Percentiles rank a stretch among this genome's conserved stretches.
Evolutionary conservation across 1,140 invertebrate genomes (phyloP).

Genomic region (Popillia japonica): DNA sequence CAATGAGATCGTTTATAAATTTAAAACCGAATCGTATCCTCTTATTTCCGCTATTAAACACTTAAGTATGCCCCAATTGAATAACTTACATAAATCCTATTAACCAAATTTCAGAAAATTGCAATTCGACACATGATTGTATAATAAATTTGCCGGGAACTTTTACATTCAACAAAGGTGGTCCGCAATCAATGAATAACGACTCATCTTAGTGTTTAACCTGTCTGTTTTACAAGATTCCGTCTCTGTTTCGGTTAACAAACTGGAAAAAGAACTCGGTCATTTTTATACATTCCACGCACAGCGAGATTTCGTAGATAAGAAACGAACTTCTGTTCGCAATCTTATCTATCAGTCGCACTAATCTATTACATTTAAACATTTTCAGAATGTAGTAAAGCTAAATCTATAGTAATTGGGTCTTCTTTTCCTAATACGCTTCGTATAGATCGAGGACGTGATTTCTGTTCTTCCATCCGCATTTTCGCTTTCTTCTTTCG

Average conservation of each 20-base stretch:
- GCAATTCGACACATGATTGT: slow-evolving; percentile 2
- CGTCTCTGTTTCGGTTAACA: neutral
- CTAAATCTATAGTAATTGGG: slow-evolving; percentile 34
- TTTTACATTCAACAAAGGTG: slow-evolving; percentile 26
- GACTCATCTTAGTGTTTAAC: slow-evolving; percentile 19
- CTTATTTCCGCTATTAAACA: neutral
- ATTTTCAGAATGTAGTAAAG: slow-evolving; percentile 19
- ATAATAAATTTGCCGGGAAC: neutral
- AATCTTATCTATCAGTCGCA: slow-evolving; percentile 19
- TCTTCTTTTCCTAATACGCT: slow-evolving; percentile 24
- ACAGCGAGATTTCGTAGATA: slow-evolving; percentile 30
- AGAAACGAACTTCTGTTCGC: slow-evolving; percentile 23
- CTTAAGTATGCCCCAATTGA: neutral
- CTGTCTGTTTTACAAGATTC: slow-evolving; percentile 33
- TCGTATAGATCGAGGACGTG: neutral
- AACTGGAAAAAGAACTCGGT: neutral
- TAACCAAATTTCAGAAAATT: slow-evolving; percentile 17
- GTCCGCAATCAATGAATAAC: slow-evolving; percentile 29
- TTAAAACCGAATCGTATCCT: neutral
- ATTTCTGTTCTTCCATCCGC: neutral
- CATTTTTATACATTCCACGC: slow-evolving; percentile 30
- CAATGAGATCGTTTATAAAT: neutral
- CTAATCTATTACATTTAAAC: slow-evolving; percentile 35
- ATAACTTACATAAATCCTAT: slow-evolving; percentile 30
- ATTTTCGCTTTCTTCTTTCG: slow-evolving; percentile 17